Evolutionary conservation across 2,888 invertebrate species (phyloP).

Genomic region (Galerucella calmariensis): DNA sequence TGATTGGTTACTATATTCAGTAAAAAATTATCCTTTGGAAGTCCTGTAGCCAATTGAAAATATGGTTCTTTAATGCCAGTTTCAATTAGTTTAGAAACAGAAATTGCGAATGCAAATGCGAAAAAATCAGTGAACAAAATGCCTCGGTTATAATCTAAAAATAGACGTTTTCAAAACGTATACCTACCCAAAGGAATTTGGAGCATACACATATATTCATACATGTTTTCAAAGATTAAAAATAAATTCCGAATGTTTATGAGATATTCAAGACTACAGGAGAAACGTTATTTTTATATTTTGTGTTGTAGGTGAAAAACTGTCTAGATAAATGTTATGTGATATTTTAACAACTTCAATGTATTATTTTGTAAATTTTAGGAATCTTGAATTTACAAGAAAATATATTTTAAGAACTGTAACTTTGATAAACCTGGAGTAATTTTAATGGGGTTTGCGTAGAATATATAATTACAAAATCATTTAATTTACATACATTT

Average conservation of each 20-base stretch:
- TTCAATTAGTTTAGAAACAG: background rate
- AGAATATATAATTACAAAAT: too few species aligned
- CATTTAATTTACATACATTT: too few species aligned
- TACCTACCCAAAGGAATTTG: constrained; percentile 41
- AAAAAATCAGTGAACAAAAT: background rate
- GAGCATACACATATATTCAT: constrained; percentile 38
- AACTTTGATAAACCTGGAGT: too few species aligned
- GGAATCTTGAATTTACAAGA: too few species aligned
- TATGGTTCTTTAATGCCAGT: background rate
- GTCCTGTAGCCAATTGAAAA: background rate
- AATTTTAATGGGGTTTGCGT: too few species aligned
- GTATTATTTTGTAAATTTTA: too few species aligned
- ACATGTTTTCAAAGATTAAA: constrained; percentile 43
- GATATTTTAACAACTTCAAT: too few species aligned
- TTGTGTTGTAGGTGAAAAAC: constrained; percentile 11
- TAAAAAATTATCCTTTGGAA: background rate
- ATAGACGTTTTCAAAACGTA: constrained; percentile 40
- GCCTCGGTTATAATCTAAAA: constrained; percentile 36
- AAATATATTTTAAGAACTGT: too few species aligned
- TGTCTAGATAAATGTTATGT: background rate
- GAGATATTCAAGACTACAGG: constrained; percentile 38
- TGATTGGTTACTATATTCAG: too few species aligned
- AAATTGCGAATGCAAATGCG: background rate
- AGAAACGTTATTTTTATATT: constrained; percentile 28
- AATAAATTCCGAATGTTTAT: constrained; percentile 46